These are phyloP conservation scores for Molossus alvarezi DNA, from an alignment of 2,797 vertebrate species.

Conservation along the genomic window DNA sequence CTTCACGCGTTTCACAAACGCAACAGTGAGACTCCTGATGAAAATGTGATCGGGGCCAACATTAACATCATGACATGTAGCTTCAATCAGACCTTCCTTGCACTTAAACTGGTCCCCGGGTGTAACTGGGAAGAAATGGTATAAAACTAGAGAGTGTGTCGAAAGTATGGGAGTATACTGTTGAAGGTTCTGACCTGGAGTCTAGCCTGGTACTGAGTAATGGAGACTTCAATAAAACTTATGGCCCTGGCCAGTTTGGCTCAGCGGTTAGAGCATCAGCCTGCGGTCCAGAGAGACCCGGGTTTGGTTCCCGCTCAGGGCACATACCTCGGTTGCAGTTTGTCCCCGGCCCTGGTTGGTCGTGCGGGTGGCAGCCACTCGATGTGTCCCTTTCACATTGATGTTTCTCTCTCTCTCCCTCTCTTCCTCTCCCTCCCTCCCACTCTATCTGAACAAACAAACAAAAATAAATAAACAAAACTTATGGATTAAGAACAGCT, in stretches of 20 bases:
- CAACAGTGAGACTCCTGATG: not conserved
- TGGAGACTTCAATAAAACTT: not conserved
- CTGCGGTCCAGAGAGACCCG: no score
- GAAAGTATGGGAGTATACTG: not conserved
- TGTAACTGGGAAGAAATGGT: constrained; percentile 44
- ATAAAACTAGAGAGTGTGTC: not conserved
- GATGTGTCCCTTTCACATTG: no score
- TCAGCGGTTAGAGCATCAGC: no score
- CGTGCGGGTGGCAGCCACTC: no score
- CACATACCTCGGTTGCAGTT: no score
- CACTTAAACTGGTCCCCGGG: not conserved
- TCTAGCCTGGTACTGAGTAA: not conserved
- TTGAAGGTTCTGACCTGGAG: not conserved
- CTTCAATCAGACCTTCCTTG: not conserved
- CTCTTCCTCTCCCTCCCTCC: no score
- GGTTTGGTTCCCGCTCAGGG: no score
- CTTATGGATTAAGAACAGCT: not conserved
- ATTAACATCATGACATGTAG: not conserved
- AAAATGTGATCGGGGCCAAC: constrained; percentile 6
- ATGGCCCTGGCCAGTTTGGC: no score
- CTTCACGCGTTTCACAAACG: not conserved
- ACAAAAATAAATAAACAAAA: not conserved
- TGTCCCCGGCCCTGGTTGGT: no score
- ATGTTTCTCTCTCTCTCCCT: no score
- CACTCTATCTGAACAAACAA: no score